These are phyloP conservation scores for Caenorhabditis uteleia DNA, from an alignment of 2,888 invertebrate genomes.

Conservation along the genomic window DNA sequence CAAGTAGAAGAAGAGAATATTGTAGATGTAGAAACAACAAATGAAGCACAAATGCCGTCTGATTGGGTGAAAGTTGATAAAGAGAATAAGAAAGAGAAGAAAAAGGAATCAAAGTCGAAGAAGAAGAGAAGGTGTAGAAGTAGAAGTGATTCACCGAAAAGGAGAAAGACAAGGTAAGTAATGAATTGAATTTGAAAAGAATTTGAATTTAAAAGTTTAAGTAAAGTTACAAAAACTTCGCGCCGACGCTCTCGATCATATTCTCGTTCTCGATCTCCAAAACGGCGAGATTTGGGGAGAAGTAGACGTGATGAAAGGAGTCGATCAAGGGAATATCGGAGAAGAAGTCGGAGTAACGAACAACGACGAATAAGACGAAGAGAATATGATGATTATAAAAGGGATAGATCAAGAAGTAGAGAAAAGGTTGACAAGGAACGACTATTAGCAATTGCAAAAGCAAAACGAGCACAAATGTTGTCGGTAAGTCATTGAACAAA, in stretches of 20 bases:
- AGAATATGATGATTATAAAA: slow-evolving; percentile 6
- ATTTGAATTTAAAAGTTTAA: too few species aligned
- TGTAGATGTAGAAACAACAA: neutral
- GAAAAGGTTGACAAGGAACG: slow-evolving; percentile 56
- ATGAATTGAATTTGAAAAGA: too few species aligned
- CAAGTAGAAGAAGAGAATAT: too few species aligned
- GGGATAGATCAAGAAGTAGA: slow-evolving; percentile 18
- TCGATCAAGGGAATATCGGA: neutral
- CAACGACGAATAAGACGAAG: slow-evolving; percentile 1
- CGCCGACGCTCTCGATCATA: neutral
- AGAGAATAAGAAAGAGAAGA: neutral
- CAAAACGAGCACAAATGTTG: slow-evolving; percentile 48
- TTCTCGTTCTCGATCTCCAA: neutral
- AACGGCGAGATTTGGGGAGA: neutral
- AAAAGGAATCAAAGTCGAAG: neutral
- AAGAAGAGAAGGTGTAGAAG: slow-evolving; percentile 2
- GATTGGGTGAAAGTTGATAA: neutral
- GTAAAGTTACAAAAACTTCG: too few species aligned
- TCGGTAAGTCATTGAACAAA: slow-evolving; percentile 13
- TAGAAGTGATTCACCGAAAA: slow-evolving; percentile 5
- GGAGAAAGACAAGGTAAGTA: slow-evolving; percentile 12
- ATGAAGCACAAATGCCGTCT: neutral
- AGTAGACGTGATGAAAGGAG: neutral
- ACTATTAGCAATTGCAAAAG: slow-evolving; percentile 57
- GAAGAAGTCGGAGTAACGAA: neutral